Base-by-base conservation (phyloP, 2,888 invertebrate species). In the Chalcosyrphus nemorum region DNA sequence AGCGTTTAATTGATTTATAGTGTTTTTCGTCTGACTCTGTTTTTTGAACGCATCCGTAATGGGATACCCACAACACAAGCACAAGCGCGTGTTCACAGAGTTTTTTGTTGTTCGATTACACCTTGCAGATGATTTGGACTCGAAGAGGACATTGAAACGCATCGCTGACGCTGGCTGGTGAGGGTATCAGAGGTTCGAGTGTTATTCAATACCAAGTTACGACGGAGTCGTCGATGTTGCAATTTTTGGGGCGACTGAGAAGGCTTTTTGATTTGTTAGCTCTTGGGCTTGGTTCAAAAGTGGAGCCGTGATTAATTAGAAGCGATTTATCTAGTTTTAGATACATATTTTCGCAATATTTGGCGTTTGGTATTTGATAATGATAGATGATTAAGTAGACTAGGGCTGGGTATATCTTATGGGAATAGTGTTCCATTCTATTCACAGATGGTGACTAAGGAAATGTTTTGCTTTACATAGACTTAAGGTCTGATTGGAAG, bases 11-110 rank as follows among this genome's bases (percentile, higher is more conserved):
- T 82, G 82, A 82, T 82, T 82, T 82, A 82, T 56, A 56, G 47
- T 78, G 82, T 78, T 78, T 68, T 77, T 52, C 47, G 57, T 78
- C 65, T 66, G 71, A 41, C 38, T 54, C n/a, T n/a, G n/a, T n/a
- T n/a, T 35, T 61, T 72, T 41, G 27, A 72, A 82, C 78, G 82
- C 82, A 82, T 82, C 82, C 82, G 82, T 82, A 82, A 82, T 82
- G 61, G 61, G 82, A 82, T 72, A 78, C 61, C 56, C 43, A 19
- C n/a, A 1, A 54, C n/a, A n/a, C n/a, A n/a, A n/a, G n/a, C n/a
- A n/a, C 13, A 74, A 38, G 56, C 29, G 38, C 50, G 38, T 43
- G 27, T 32, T 41, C 17, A 7, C 4, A 43, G 54, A 52, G 65
- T 50, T 52, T 27, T 59, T 35, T 59, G 29, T 65, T 47, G 29